A percentile compares a stretch with the other conserved stretches of the same genome.
Conservation (phyloP, 2,888 invertebrate species). For the Tipula confusa region DNA sequence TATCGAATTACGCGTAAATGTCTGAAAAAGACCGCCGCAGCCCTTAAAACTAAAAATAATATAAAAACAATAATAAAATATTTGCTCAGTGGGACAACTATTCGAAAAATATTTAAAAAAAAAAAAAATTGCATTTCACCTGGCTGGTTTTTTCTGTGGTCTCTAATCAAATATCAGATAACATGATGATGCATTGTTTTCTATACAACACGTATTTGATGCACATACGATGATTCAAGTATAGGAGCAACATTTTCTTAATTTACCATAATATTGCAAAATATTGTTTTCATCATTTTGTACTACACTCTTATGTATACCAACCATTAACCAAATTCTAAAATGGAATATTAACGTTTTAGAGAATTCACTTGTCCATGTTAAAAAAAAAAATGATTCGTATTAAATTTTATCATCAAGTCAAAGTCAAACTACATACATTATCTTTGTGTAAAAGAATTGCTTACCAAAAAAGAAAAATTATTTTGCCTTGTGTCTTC, state of each 20-base stretch:
- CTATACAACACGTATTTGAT: background rate
- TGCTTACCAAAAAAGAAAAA: too few relatives aligned
- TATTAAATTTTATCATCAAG: background rate
- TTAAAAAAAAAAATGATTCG: background rate
- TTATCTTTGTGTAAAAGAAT: background rate
- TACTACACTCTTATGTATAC: background rate
- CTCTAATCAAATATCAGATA: background rate
- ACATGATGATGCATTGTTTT: background rate
- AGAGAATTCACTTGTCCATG: background rate
- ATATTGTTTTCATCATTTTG: too few relatives aligned
- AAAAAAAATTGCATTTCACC: too few relatives aligned
- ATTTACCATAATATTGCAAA: too few relatives aligned
- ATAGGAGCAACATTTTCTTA: background rate
- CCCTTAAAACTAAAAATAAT: background rate
- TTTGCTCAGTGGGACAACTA: slow-evolving; percentile 20
- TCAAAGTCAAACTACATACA: background rate
- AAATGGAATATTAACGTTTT: background rate
- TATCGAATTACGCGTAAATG: background rate
- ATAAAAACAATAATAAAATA: background rate
- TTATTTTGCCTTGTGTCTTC: too few relatives aligned
- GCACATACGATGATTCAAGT: background rate
- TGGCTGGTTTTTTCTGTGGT: background rate
- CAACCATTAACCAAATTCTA: background rate
- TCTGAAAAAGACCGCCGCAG: background rate
- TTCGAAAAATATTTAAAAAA: background rate